Conservation (phyloP, 2,888 invertebrate species). For the Ochropacha duplaris region DNA sequence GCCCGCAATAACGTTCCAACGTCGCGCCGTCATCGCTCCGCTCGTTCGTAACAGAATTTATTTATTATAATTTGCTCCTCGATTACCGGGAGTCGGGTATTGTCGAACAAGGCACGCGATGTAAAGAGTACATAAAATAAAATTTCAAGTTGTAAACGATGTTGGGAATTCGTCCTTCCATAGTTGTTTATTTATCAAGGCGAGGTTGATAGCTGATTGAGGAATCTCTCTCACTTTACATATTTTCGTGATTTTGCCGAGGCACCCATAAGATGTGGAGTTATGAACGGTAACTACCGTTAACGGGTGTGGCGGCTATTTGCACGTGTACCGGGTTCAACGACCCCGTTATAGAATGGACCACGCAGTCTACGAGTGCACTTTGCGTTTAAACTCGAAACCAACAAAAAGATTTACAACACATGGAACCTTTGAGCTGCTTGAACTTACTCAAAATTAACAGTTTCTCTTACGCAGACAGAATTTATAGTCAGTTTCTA, state of each 20-base stretch:
- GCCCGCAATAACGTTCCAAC: conserved; percentile 17
- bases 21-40: conserved; percentile 2
- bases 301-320: conserved; percentile 60
- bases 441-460: conserved; percentile 22
- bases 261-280: conserved; percentile 24
- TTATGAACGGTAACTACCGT: conserved; percentile 58
- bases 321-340: conserved; percentile 61
- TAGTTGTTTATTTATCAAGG: conserved; percentile 22
- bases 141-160: conserved; percentile 3
- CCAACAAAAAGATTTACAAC: conserved; percentile 16
- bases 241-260: conserved; percentile 11
- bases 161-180: conserved; percentile 8
- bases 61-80: conserved; percentile 27
- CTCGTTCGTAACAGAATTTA: conserved; percentile 22
- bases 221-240: background rate
- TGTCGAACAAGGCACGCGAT: conserved; percentile 19
- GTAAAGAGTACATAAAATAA: conserved; percentile 12
- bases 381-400: conserved; percentile 19
- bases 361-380: conserved; percentile 28
- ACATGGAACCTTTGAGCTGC: conserved; percentile 12
- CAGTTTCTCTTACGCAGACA: conserved; percentile 1
- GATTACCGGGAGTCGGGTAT: conserved; percentile 10
- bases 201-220: background rate
- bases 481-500: conserved; percentile 8
- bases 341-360: conserved; percentile 50